Conservation (phyloP, 1,140 invertebrate species). For the Pseudomyrmex dendroicus region DNA sequence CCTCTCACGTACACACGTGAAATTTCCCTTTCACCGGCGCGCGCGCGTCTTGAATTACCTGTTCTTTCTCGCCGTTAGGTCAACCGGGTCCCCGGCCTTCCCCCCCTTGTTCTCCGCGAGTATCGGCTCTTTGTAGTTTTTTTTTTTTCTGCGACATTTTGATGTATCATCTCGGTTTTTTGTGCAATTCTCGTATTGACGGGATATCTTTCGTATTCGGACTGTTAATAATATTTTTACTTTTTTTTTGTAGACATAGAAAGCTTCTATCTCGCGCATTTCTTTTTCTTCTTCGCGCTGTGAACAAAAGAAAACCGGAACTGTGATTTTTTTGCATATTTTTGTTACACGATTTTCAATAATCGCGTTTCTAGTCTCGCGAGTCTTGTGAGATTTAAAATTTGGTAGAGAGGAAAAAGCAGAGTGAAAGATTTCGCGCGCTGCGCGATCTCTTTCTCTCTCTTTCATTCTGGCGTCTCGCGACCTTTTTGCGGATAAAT, state of each 20-base stretch:
- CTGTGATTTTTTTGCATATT: background rate
- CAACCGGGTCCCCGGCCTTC: background rate
- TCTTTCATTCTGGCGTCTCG: too few species aligned
- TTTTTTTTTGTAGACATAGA: too few species aligned
- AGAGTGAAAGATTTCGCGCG: background rate
- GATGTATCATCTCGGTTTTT: too few species aligned
- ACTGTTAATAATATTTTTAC: too few species aligned
- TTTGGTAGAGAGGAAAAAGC: background rate
- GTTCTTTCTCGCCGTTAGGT: constrained; percentile 6
- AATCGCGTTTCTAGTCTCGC: too few species aligned
- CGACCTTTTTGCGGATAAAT: constrained; percentile 31
- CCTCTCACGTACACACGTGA: constrained; percentile 21
- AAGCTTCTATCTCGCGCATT: too few species aligned
- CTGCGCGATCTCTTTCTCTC: background rate
- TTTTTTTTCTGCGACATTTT: constrained; percentile 11
- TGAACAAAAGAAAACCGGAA: background rate
- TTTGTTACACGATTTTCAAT: too few species aligned
- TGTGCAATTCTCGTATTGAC: too few species aligned
- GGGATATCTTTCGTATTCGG: too few species aligned
- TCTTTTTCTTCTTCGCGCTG: too few species aligned
- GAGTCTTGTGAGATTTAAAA: background rate
- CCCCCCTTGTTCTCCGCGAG: background rate
- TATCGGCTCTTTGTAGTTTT: constrained; percentile 60
- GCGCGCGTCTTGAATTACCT: constrained; percentile 47
- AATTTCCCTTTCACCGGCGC: constrained; percentile 66